phyloP scores from a whole-genome alignment of 2,113 vertebrate genomes.

The Myocastor coypus region DNA sequence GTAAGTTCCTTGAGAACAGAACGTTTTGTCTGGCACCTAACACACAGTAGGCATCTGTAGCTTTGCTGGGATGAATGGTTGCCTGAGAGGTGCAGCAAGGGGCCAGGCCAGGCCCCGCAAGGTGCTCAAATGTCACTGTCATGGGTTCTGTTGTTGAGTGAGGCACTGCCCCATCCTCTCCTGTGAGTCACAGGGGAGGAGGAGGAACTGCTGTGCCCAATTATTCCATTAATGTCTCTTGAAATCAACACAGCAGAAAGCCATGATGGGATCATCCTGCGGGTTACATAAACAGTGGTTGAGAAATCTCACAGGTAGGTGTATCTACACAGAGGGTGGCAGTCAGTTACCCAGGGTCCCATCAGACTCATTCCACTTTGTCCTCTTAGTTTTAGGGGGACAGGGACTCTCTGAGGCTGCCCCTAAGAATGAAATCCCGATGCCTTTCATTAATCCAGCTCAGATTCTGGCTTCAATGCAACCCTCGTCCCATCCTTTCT shows the following conservation, averaged over 20 bases:
- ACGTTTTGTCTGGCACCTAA: background rate
- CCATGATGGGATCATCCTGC: background rate
- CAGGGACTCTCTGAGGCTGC: background rate
- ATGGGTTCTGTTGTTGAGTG: background rate
- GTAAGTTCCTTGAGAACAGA: background rate
- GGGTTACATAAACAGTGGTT: constrained; percentile 31
- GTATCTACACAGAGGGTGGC: background rate
- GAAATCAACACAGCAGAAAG: background rate
- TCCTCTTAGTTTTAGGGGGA: background rate
- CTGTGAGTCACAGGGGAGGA: constrained; percentile 63
- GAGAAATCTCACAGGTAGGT: background rate
- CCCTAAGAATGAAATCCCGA: background rate
- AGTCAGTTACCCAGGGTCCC: background rate
- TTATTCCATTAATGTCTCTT: constrained; percentile 52
- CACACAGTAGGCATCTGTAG: background rate
- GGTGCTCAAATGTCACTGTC: background rate
- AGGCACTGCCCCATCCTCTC: background rate
- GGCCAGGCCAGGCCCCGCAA: background rate
- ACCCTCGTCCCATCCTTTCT: background rate
- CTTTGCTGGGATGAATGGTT: background rate
- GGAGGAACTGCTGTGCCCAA: background rate
- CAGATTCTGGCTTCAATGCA: background rate
- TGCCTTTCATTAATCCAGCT: background rate
- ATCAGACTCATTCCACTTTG: background rate
- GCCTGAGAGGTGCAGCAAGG: background rate